phyloP scores from a whole-genome alignment of 2,797 vertebrate genomes.

The Agapornis canus region DNA sequence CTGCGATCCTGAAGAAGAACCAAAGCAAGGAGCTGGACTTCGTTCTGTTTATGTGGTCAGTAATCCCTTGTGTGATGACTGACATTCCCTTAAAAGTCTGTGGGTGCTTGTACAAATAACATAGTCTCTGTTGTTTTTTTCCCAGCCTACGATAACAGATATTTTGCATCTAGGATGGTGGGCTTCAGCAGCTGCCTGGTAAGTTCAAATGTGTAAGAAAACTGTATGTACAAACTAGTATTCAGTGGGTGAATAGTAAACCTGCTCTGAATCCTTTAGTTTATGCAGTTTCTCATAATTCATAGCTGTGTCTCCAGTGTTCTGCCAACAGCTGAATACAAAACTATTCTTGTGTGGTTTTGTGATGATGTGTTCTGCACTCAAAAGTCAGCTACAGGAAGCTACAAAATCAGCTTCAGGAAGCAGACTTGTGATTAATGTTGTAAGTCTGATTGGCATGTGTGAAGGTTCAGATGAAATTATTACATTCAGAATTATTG shows the following conservation, averaged over 20 bases:
- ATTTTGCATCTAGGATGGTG: slow-evolving; percentile 95
- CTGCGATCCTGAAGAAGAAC: slow-evolving; percentile 92
- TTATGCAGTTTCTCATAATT: not conserved
- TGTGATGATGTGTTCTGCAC: not conserved
- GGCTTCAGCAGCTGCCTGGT: slow-evolving; percentile 95
- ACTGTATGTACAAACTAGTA: not conserved
- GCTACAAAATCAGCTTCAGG: not conserved
- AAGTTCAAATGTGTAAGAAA: slow-evolving; percentile 65
- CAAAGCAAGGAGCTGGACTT: slow-evolving; percentile 89
- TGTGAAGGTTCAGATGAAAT: not conserved
- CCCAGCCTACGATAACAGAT: slow-evolving; percentile 92
- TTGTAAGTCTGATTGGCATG: not conserved
- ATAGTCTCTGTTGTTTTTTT: not conserved
- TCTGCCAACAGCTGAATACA: not conserved
- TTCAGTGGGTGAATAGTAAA: not conserved
- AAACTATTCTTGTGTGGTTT: not conserved
- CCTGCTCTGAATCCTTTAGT: not conserved
- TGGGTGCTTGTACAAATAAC: not conserved
- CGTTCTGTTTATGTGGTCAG: slow-evolving; percentile 91
- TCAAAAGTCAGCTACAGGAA: not conserved
- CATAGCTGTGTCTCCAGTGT: not conserved
- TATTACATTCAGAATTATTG: not conserved
- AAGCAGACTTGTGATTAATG: not conserved
- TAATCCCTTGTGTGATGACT: not conserved
- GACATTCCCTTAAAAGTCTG: not conserved